These are phyloP conservation scores for Drosophila truncata DNA, from an alignment of 1,140 invertebrate genomes.

Conservation along the genomic window DNA sequence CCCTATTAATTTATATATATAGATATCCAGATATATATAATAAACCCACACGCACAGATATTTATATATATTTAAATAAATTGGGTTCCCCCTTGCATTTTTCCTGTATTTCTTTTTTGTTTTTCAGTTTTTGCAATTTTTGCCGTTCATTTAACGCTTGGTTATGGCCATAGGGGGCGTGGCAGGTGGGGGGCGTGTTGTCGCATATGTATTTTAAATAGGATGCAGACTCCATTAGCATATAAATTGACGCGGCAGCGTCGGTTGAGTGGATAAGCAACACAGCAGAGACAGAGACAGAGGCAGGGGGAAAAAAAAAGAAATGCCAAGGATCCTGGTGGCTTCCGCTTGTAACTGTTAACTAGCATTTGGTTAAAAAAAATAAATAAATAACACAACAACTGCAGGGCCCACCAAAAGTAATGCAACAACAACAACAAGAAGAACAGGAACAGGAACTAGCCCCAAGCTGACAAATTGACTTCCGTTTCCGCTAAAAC, in stretches of 20 bases:
- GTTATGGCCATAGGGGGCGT: neutral
- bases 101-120: constrained; percentile 6
- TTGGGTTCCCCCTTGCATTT: constrained; percentile 43
- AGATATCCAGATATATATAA: constrained; percentile 22
- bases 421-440: constrained; percentile 1
- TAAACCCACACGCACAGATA: constrained; percentile 1
- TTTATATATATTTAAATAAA: constrained; percentile 79
- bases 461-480: constrained; percentile 77
- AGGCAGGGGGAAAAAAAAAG: constrained; percentile 1
- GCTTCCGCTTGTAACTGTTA: constrained; percentile 35
- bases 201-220: constrained; percentile 77
- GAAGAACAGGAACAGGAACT: constrained; percentile 19
- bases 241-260: constrained; percentile 71
- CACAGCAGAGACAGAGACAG: neutral
- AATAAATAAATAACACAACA: neutral
- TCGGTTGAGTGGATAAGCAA: constrained; percentile 56
- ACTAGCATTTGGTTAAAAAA: constrained; percentile 44
- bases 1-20: constrained; percentile 66
- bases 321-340: neutral
- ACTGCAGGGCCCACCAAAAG: constrained; percentile 35
- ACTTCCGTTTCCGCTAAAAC: constrained; percentile 79
- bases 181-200: constrained; percentile 39
- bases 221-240: constrained; percentile 73
- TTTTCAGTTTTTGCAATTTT: constrained; percentile 28
- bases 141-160: constrained; percentile 54